phyloP scores from a whole-genome alignment of 2,113 vertebrate species.

The Nycticryphes semicollaris region DNA sequence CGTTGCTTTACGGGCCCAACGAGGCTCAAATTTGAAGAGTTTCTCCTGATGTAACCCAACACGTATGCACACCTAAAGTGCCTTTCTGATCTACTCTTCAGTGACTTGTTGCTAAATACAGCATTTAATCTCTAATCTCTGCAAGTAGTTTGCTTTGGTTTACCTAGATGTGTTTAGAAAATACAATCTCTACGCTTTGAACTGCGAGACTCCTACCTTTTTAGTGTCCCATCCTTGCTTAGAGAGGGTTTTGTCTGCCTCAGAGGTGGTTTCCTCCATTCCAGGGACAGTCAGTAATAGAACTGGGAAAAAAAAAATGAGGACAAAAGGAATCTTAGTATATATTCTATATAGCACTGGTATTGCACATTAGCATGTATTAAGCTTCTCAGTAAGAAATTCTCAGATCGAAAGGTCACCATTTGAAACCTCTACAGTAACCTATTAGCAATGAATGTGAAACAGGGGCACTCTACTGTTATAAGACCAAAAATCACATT shows the following conservation, averaged over 20 bases:
- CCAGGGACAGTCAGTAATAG: constrained; percentile 91
- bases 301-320: constrained; percentile 63
- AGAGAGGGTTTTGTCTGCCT: constrained; percentile 80
- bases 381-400: neutral
- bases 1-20: neutral
- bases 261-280: constrained; percentile 84
- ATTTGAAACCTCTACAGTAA: neutral
- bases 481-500: neutral
- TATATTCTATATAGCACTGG: neutral
- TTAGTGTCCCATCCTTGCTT: constrained; percentile 92
- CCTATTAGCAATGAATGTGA: neutral
- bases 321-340: neutral
- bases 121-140: neutral
- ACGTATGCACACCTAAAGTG: neutral
- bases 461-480: neutral
- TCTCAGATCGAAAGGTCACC: neutral
- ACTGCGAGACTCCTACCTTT: constrained; percentile 75
- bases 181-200: accelerated
- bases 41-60: neutral
- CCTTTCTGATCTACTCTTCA: neutral
- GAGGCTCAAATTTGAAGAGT: neutral
- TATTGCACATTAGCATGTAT: neutral
- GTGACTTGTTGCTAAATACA: neutral
- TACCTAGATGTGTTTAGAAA: neutral
- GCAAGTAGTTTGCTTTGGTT: neutral